Percentiles rank a stretch among this genome's conserved stretches.
Conservation (phyloP, 2,888 invertebrate species). For the Acronicta psi region DNA sequence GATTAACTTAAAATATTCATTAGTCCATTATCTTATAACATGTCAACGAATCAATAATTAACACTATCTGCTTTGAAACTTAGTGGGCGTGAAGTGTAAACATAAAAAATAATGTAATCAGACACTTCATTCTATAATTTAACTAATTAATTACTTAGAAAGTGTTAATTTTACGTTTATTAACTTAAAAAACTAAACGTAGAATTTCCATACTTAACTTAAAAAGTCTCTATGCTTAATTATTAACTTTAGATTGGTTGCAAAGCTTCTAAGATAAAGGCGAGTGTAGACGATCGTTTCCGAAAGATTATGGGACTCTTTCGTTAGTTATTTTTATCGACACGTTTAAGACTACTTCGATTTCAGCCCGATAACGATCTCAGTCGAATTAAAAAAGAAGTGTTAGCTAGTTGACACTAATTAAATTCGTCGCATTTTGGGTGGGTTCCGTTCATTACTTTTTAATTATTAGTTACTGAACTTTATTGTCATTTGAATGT, state of each 20-base stretch:
- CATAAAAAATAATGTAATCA: slow-evolving; percentile 30
- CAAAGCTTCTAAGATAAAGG: slow-evolving; percentile 21
- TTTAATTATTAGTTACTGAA: slow-evolving; percentile 14
- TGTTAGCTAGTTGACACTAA: slow-evolving; percentile 41
- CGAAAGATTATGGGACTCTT: slow-evolving; percentile 26
- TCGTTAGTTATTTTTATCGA: slow-evolving; percentile 19
- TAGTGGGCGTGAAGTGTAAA: slow-evolving; percentile 3
- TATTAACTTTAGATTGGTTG: slow-evolving; percentile 7
- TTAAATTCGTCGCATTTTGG: slow-evolving; percentile 29
- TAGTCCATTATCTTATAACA: not conserved
- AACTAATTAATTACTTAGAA: slow-evolving; percentile 37
- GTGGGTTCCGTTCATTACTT: slow-evolving; percentile 14
- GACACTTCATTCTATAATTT: slow-evolving; percentile 30
- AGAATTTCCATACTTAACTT: slow-evolving; percentile 8
- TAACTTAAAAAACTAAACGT: slow-evolving; percentile 19
- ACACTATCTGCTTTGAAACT: not conserved
- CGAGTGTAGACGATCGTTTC: slow-evolving; percentile 22
- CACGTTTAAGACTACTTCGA: slow-evolving; percentile 29
- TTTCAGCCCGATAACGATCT: slow-evolving; percentile 25
- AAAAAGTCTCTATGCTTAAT: slow-evolving; percentile 24
- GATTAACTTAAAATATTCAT: too few relatives aligned
- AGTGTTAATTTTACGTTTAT: slow-evolving; percentile 35
- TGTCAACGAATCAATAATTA: slow-evolving; percentile 25
- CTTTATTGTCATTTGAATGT: slow-evolving; percentile 18
- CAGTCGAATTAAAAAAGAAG: slow-evolving; percentile 19